These are phyloP conservation scores for Riptortus pedestris DNA, from an alignment of 1,140 invertebrate genomes.

Conservation along the genomic window DNA sequence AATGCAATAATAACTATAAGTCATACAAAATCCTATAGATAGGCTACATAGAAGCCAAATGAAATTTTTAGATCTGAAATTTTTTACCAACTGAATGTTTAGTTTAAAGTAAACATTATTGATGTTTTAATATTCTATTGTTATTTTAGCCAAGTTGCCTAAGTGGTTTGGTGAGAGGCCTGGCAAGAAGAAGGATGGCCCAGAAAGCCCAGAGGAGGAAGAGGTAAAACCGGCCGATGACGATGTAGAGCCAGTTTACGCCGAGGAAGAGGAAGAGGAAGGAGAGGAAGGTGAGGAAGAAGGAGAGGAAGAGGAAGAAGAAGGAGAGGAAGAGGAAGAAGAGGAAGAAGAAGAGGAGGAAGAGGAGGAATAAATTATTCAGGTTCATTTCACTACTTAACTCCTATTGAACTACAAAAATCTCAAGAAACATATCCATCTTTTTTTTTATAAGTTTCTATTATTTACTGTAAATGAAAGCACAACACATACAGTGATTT, in stretches of 20 bases:
- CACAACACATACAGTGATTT: too few species aligned
- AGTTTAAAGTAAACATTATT: too few species aligned
- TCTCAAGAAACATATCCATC: too few species aligned
- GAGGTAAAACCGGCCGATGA: constrained; percentile 26
- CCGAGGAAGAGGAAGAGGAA: constrained; percentile 29
- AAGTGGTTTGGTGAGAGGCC: constrained; percentile 90
- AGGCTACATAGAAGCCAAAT: too few species aligned
- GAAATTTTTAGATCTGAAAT: too few species aligned
- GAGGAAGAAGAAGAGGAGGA: constrained; percentile 9
- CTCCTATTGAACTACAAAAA: neutral
- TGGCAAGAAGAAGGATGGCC: constrained; percentile 77
- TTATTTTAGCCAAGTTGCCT: constrained; percentile 63
- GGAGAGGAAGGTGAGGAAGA: constrained; percentile 30
- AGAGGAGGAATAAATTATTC: constrained; percentile 8
- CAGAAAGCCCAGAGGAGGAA: constrained; percentile 73
- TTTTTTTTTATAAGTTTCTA: too few species aligned
- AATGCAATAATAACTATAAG: too few species aligned
- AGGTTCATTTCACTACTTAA: neutral
- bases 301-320: constrained; percentile 31
- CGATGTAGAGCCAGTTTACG: constrained; percentile 29
- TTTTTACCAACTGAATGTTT: too few species aligned
- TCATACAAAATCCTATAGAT: too few species aligned
- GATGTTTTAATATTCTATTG: too few species aligned
- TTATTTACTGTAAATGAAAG: too few species aligned
- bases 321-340: constrained; percentile 29